Evolutionary conservation across 2,888 invertebrate genomes (phyloP), one percentile per base, ranked within the genome.

Genomic region (Ophioninae sp.): DNA sequence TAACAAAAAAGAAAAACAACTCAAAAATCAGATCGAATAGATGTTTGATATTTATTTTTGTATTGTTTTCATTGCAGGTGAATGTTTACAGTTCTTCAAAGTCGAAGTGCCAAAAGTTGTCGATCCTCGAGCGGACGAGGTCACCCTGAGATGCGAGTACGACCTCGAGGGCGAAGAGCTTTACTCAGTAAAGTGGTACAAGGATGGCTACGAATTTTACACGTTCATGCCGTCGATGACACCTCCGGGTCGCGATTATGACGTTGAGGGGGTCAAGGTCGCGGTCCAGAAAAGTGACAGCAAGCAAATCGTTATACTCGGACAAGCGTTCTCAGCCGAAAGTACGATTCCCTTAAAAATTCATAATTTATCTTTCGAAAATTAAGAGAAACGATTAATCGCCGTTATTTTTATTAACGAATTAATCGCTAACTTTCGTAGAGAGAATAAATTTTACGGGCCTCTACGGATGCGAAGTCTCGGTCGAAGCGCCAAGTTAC

Each of bases 111-210:
- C 93, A n/a, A 82, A 79, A 39, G 88, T 92, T 57, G 91, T 89
- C 5, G 93, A 93, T 86, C 93, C 93, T 0, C 88, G 92, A 30
- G 87, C 82, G 59, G 91, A 91, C 10, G 87, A 86, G 30, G 86
- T 93, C 3, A 78, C 82, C 17, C 70, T 93, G 57, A 86, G 77
- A 13, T 93, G 93, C 84, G 90, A 91, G 8, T 93, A 93, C 86
- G 90, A 93, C 76, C 88, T 93, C 0, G 88, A 81, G 0, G 89
- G 88, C 3, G 86, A 88, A 68, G 90, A 90, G 10, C 84, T 93
- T 7, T 92, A 92, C 82, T 91, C 92, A n/a, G 90, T 93, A 21
- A 91, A 88, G 74, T 93, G 93, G 93, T 89, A 89, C 88, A 92
- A 91, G 84, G 90, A 92, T 73, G 89, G 87, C 17, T 83, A 83